Evolutionary conservation across 2,797 vertebrate genomes (phyloP), one percentile per base, ranked within the genome.

Genomic region (Phalloptychus januarius): DNA sequence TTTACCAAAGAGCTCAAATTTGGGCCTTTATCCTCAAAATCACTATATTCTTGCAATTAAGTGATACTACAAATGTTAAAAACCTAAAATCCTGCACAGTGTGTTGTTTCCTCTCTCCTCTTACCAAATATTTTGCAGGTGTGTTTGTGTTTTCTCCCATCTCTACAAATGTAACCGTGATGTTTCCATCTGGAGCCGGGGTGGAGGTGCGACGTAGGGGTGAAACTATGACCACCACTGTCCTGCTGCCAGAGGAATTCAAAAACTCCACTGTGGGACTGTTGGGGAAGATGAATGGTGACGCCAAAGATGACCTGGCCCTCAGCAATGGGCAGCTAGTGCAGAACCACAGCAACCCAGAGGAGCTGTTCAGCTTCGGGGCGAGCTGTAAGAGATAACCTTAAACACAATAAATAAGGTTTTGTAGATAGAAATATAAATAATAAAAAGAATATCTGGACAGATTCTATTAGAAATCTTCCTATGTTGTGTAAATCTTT

Each of bases 171-270:
- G 94, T 97, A 44, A 97, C 96, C 0, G 95, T 96, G 69, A 98
- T 98, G 97, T 96, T 99, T 85, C 93, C 96, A 2, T 96, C 96
- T 0, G 98, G 97, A 13, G 95, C 95, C 0, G 97, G 97, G 15
- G 91, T 97, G 46, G 97, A 99, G 86, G 91, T 97, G 79, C 88
- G 91, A 13, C 83, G 86, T 52, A 91, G 77, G 1, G 94, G 79
- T 71, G 91, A 88, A 48, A 95, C 95, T 88, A 91, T 99, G 90
- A 93, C 94, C 0, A 79, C 97, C 79, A 95, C 94, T 0, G 82
- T 98, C 71, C 94, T 99, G 72, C 94, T 99, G 76, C 97, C 98
- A 0, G 94, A 96, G 25, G 92, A 90, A 25, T 98, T 99, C 83
- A 84, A 72, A 11, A 80, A 79, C 73, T 81, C 87, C 45, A 98